phyloP scores from a whole-genome alignment of 2,888 invertebrate genomes.

The Drepanosiphum platanoidis region DNA sequence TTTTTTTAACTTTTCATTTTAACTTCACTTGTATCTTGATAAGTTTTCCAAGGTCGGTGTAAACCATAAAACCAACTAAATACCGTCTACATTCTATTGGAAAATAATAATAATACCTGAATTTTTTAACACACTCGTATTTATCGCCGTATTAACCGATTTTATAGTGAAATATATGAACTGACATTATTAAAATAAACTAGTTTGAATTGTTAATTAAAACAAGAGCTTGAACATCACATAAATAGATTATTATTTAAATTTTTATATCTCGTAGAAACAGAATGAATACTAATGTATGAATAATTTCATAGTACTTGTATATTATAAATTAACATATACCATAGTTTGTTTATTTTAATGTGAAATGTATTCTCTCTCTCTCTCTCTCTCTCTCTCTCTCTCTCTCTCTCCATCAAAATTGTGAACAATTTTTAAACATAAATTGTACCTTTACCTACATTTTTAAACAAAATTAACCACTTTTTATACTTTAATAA shows the following conservation, averaged over 20 bases:
- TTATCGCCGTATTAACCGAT: background rate
- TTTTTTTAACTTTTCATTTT: too few species aligned
- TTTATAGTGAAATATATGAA: background rate
- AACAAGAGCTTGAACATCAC: background rate
- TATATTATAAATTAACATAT: background rate
- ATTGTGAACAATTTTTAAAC: too few species aligned
- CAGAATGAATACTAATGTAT: slow-evolving; percentile 8
- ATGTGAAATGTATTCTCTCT: background rate
- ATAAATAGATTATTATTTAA: slow-evolving; percentile 22
- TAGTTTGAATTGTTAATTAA: slow-evolving; percentile 24
- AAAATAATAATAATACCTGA: background rate
- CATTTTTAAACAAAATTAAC: too few species aligned
- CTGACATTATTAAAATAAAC: slow-evolving; percentile 3
- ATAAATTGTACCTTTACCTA: too few species aligned
- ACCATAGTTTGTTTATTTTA: slow-evolving; percentile 7
- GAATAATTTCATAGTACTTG: background rate
- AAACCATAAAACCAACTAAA: background rate
- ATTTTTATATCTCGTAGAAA: slow-evolving; percentile 2
- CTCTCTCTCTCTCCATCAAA: too few species aligned
- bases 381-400: too few species aligned
- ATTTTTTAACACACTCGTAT: background rate
- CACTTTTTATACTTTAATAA: too few species aligned
- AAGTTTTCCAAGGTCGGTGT: background rate
- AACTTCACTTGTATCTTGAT: too few species aligned
- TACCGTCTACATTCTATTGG: background rate